Evolutionary conservation across 1,140 invertebrate species (phyloP), one percentile per base, ranked within the genome.

Genomic region (Chrysoperla carnea): DNA sequence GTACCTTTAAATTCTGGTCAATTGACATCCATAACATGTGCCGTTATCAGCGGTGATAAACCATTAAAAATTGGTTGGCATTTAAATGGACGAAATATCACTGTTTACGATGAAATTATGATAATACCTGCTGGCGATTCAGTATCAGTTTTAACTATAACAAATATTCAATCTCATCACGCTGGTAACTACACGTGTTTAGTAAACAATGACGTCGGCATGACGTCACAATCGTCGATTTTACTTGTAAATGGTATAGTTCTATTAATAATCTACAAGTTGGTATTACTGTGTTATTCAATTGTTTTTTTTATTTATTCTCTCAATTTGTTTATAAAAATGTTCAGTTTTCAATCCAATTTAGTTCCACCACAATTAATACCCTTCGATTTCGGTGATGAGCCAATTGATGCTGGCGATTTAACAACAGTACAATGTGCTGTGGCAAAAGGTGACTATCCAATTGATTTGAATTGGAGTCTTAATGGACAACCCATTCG

Each of bases 151-250:
- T 62, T 89, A 46, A 81, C 76, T 42, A 84, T 89, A 50, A 76
- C 82, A 52, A 75, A 75, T 46, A 79, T 82, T n/a, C 69, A 72
- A 43, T 78, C 76, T 36, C 66, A 71, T 38, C 84, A 90, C 57
- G 73, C 71, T 55, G 82, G 82, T 46, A 76, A 75, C 48, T 91
- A 89, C 54, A 85, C 80, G 46, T 91, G 86, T 61, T 68, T 76
- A 50, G 81, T 77, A 39, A 75, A 64, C 50, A 85, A 85, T 64
- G 64, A 62, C 44, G 86, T 83, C 23, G 80, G 80, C 45, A 75
- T 67, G 37, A 73, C 70, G 51, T 77, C 73, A 56, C 72, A 77
- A 60, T 75, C 78, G 50, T 72, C 79, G 47, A 62, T 67, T 51
- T 65, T 85, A 50, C 66, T 75, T 53, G 77, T 84, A 52, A 82